phyloP scores from a whole-genome alignment of 1,140 invertebrate genomes.

The Muscidifurax raptorellus region DNA sequence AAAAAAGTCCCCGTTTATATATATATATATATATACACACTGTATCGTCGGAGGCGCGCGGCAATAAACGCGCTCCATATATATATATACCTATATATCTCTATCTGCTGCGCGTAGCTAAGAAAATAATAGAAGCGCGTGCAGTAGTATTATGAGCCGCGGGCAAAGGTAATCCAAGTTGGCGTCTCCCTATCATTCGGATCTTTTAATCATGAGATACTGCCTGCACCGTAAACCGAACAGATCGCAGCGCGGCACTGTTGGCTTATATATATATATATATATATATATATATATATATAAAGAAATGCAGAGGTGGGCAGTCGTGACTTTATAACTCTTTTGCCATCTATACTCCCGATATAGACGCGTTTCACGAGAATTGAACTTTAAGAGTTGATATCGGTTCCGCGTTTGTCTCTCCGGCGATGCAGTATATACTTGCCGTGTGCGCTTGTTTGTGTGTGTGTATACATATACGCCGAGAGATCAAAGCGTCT shows the following conservation, averaged over 20 bases:
- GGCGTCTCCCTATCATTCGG: neutral
- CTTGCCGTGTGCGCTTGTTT: neutral
- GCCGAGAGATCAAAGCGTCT: conserved; percentile 11
- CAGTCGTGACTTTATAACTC: conserved; percentile 4
- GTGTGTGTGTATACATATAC: neutral
- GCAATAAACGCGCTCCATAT: neutral
- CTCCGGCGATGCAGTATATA: neutral
- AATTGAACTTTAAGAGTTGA: conserved; percentile 32
- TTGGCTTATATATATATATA: too few relatives aligned
- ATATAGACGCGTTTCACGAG: neutral
- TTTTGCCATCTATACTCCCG: neutral
- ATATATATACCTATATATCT: too few relatives aligned
- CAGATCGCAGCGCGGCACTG: neutral
- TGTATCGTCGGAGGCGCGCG: too few relatives aligned
- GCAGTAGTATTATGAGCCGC: neutral
- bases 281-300: too few relatives aligned
- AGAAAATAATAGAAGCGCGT: neutral
- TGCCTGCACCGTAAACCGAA: conserved; percentile 10
- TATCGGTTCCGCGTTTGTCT: conserved; percentile 1
- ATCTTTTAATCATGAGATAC: conserved; percentile 41
- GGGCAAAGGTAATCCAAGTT: conserved; percentile 11
- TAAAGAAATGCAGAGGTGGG: neutral
- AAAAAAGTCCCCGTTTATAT: too few relatives aligned
- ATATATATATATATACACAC: too few relatives aligned
- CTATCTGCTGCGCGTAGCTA: neutral